These are phyloP conservation scores for Drosophila pegasa DNA, from an alignment of 2,888 invertebrate genomes.

Conservation along the genomic window DNA sequence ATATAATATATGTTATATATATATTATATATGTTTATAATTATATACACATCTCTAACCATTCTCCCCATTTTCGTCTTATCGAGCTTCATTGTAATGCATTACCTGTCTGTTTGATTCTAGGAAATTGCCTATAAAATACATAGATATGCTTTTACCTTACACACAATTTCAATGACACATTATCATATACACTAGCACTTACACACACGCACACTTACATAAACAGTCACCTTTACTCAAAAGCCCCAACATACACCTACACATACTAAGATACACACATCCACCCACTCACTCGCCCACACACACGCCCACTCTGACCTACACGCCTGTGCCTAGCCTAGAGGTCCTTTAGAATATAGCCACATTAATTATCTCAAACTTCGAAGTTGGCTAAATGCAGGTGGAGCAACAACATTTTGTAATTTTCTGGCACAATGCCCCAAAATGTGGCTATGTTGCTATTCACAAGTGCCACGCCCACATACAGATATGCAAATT, in stretches of 20 bases:
- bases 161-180: not conserved
- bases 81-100: not conserved
- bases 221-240: too few species aligned
- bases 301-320: not conserved
- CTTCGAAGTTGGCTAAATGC: constrained; percentile 35
- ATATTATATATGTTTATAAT: too few species aligned
- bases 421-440: constrained; percentile 57
- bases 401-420: constrained; percentile 51
- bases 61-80: not conserved
- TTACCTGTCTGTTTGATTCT: not conserved
- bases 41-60: too few species aligned
- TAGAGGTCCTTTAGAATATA: constrained; percentile 26
- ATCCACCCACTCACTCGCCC: not conserved
- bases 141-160: constrained; percentile 27
- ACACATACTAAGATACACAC: not conserved
- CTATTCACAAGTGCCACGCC: constrained; percentile 41
- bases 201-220: too few species aligned
- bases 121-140: constrained; percentile 17
- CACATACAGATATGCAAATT: constrained; percentile 58
- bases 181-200: not conserved
- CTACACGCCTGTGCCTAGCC: not conserved
- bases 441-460: constrained; percentile 35
- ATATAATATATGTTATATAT: too few species aligned
- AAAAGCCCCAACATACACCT: too few species aligned
- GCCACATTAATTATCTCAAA: constrained; percentile 60